Evolutionary conservation across 2,888 invertebrate genomes (phyloP).

Genomic region (Luffia ferchaultella): DNA sequence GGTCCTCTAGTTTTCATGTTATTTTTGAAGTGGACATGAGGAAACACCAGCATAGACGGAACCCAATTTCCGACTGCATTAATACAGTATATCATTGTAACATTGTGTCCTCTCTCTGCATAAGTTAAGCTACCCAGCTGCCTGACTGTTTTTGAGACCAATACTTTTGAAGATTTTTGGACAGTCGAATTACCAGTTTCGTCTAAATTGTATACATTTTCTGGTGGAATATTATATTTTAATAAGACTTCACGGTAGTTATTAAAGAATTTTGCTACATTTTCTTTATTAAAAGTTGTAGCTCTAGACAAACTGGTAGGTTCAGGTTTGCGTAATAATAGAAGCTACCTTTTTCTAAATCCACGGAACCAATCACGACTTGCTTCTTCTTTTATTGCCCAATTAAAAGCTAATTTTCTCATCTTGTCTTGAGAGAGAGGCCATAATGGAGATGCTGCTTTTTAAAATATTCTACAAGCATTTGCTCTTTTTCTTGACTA

Average conservation of each 20-base stretch:
- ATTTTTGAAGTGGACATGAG: not conserved
- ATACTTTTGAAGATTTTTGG: not conserved
- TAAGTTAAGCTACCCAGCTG: not conserved
- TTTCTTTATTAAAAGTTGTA: not conserved
- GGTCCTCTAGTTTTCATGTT: not conserved
- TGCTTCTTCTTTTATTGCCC: not conserved
- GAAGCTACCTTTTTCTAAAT: not conserved
- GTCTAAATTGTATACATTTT: not conserved
- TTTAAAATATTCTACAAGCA: not conserved
- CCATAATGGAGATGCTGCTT: not conserved
- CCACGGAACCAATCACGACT: not conserved
- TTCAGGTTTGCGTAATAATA: not conserved
- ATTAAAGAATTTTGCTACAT: not conserved
- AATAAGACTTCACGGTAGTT: not conserved
- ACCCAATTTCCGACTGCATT: not conserved
- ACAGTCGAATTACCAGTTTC: not conserved
- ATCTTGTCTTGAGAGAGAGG: not conserved
- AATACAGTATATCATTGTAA: not conserved
- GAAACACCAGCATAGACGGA: not conserved
- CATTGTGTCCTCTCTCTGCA: not conserved
- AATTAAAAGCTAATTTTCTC: not conserved
- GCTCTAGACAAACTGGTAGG: not conserved
- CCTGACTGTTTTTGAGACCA: not conserved
- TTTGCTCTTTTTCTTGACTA: not conserved
- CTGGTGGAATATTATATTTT: not conserved